phyloP scores from a whole-genome alignment of 1,140 invertebrate species.

The Diabrotica virgifera region DNA sequence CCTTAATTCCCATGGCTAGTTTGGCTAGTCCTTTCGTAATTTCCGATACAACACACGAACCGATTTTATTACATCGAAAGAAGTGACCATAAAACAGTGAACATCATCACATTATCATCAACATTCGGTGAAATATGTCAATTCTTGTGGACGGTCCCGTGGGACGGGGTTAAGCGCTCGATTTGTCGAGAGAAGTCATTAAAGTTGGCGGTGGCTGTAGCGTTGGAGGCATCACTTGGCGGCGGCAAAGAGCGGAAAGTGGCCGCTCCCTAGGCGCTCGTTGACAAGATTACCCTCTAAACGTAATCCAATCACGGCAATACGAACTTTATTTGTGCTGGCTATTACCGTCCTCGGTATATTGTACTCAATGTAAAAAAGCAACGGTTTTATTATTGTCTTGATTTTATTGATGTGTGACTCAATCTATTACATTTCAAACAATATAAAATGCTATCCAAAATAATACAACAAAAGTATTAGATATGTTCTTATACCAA shows the following conservation, averaged over 20 bases:
- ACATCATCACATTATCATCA: background rate
- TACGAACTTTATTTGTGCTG: constrained; percentile 19
- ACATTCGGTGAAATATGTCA: constrained; percentile 17
- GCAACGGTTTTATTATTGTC: too few relatives aligned
- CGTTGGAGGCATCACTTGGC: constrained; percentile 5
- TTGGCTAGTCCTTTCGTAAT: too few relatives aligned
- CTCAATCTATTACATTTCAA: too few relatives aligned
- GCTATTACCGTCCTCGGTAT: constrained; percentile 9
- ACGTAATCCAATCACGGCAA: constrained; percentile 46
- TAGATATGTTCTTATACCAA: too few relatives aligned
- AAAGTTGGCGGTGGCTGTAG: constrained; percentile 33
- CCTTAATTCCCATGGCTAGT: too few relatives aligned
- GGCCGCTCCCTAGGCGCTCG: constrained; percentile 41
- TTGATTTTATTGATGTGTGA: too few relatives aligned
- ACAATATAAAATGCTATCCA: too few relatives aligned
- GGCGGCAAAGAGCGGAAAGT: constrained; percentile 14
- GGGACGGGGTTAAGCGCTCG: constrained; percentile 42
- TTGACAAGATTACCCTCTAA: constrained; percentile 47
- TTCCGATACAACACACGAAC: too few relatives aligned
- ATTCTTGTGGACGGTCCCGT: constrained; percentile 9
- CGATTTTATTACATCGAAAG: too few relatives aligned
- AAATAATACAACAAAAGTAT: too few relatives aligned
- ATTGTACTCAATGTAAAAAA: too few relatives aligned
- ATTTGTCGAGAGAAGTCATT: constrained; percentile 47
- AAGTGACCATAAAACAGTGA: background rate